Base-by-base conservation (phyloP, 2,797 vertebrate genomes). In the Silurus lanzhouensis region DNA sequence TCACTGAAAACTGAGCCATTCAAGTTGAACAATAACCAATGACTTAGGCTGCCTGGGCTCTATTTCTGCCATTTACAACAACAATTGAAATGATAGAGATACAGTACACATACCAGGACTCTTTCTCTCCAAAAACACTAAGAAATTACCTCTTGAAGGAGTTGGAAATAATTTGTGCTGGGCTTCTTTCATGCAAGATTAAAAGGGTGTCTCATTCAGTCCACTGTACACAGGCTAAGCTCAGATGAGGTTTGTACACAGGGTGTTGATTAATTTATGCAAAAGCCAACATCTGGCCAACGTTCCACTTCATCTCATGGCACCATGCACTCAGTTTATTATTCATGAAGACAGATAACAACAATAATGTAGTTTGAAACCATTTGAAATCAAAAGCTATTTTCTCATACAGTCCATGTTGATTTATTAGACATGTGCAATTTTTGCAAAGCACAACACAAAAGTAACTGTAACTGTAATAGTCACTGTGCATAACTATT, bases 281-380 rank as follows among this genome's bases (percentile, higher is more conserved):
- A 85, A 72, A 80, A 85, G 58, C 86, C 85, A 88, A 88, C 85
- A 88, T 86, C 81, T 85, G 83, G 83, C 83, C 60, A 85, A 83
- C 61, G 75, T 75, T 80, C 83, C 55, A 70, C 67, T 84, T 68
- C 12, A 71, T n/a, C 55, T 15, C 71, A 64, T 14, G 61, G 48
- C 77, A 77, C 70, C 63, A 66, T 13, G 55, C 71, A 48, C 71
- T 61, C 25, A 4, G 64, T 63, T 85, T 76, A 79, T 74, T 64
- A 70, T 74, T 64, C 27, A 71, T 60, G 57, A 78, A 78, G 6
- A 61, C 57, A 78, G 57, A 78, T n/a, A 38, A 60, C 76, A 78
- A 57, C 52, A 75, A 75, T 13, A 57, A 27, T 76, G 9, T 44
- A 38, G 58, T 44, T 44, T 78, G 31, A 38, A 58, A 60, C 60